Evolutionary conservation across 2,888 invertebrate species (phyloP), one percentile per base, ranked within the genome.

Genomic region (Melanostoma scalare): DNA sequence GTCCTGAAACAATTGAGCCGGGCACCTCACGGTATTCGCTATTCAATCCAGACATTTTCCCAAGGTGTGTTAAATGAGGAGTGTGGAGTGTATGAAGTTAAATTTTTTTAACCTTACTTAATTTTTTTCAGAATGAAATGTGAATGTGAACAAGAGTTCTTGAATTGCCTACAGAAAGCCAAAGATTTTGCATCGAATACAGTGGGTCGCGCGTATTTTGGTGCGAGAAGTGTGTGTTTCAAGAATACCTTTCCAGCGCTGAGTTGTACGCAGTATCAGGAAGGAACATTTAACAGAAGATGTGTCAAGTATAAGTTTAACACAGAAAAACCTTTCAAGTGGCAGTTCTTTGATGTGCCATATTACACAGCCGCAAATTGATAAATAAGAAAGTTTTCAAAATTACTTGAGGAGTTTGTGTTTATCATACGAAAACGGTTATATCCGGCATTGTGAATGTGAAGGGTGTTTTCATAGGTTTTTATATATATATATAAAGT

Each of bases 261-360:
- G 4, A 85, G 85, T 0, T 91, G 91, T 78, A 88, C 87, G 10
- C 84, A 88, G 60, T 89, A 89, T 85, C 89, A 89, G 69, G 81
- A 87, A 60, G 89, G 89, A 0, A 88, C 87, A 3, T 86, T 91
- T 9, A 87, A 89, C 3, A 88, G 87, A 53, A 88, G 91, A 3
- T 91, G 91, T 85, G 87, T 91, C 20, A 89, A 88, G 3, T 91
- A 91, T 60, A 86, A 85, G 20, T 86, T 90, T 5, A 88, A 91
- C 79, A 87, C 86, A 40, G 78, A 46, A 2, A 85, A 85, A 36
- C 55, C 88, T 5, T 88, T 88, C 48, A 42, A 86, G 6, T 91
- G 90, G 90, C 91, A 91, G 69, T 90, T 89, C 71, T 91, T 90
- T 67, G 90, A 91, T 52, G 89, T 90, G 86, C 91, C 91, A 1